Evolutionary conservation across 2,888 invertebrate genomes (phyloP), one percentile per base, ranked within the genome.

Genomic region (Andrena marginata): DNA sequence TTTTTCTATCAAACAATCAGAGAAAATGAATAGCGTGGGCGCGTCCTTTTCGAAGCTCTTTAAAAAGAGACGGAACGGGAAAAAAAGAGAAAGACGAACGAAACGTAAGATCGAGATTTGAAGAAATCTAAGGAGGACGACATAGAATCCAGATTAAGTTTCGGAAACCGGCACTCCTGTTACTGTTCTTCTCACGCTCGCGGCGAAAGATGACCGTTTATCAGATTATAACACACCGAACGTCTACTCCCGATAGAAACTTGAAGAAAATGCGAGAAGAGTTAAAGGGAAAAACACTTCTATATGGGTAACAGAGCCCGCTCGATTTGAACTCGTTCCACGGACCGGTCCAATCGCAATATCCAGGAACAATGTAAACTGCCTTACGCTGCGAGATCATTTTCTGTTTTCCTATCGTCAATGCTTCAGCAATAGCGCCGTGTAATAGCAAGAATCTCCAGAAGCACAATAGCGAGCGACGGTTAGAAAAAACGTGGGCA

Each of bases 281-380:
- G 51, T 59, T 42, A n/a, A 60, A 10, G 16, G 10, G 48, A 59
- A 70, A 33, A 60, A 20, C 49, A 68, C 16, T 59, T 26, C 20
- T 77, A 64, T 54, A 48, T 20, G 33, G 26, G 33, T 60, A 79
- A 68, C 31, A 73, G 35, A 69, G 78, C 85, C 81, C 84, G 81
- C 85, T 71, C 60, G 71, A 84, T 85, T 84, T 84, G 76, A 84
- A 85, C 76, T 81, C 35, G 68, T 67, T 68, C 70, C 70, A 68
- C 35, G 71, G 82, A 67, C 79, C 82, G 79, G 77, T 80, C 73
- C 75, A 75, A 42, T 80, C 62, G 42, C 60, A 68, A 54, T 72
- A 80, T 67, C 49, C 35, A 59, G 23, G 33, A 78, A 56, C 54
- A 35, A 78, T 26, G 26, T 49, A 16, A 78, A 72, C 56, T 72